phyloP scores from a whole-genome alignment of 2,113 vertebrate genomes.

The Lepus timidus region DNA sequence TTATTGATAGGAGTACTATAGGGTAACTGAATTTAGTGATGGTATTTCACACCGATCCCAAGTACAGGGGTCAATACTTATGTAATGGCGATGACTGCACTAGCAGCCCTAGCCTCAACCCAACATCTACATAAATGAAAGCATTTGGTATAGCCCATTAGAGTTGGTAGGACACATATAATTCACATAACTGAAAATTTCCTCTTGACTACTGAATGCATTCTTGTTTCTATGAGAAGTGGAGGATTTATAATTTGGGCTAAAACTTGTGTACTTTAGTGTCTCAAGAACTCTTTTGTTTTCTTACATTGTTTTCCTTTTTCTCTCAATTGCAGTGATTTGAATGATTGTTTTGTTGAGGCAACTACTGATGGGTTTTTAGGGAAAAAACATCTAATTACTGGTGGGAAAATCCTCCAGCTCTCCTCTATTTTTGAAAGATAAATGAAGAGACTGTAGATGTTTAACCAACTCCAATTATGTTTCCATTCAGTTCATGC shows the following conservation, averaged over 20 bases:
- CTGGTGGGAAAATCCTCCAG: conserved; percentile 47
- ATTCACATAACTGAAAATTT: neutral
- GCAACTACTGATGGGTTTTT: conserved; percentile 42
- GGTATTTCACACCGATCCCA: neutral
- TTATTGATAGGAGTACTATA: neutral
- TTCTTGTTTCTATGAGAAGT: neutral
- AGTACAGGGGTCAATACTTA: neutral
- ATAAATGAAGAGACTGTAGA: conserved; percentile 62
- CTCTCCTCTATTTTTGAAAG: conserved; percentile 67
- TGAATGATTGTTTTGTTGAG: conserved; percentile 34
- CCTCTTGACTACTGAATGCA: neutral
- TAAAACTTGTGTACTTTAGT: conserved; percentile 40
- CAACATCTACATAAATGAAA: neutral
- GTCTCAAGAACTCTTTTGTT: neutral
- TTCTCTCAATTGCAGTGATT: neutral
- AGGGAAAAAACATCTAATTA: conserved; percentile 49
- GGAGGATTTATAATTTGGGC: neutral
- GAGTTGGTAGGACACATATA: neutral
- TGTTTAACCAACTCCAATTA: conserved; percentile 71
- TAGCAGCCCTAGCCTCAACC: neutral
- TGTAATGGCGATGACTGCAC: neutral
- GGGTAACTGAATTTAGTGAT: neutral
- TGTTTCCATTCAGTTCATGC: conserved; percentile 61
- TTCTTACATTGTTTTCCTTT: neutral
- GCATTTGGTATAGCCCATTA: neutral